Evolutionary conservation across 2,888 invertebrate species (phyloP).

Genomic region (Cecidostiba fungosa): DNA sequence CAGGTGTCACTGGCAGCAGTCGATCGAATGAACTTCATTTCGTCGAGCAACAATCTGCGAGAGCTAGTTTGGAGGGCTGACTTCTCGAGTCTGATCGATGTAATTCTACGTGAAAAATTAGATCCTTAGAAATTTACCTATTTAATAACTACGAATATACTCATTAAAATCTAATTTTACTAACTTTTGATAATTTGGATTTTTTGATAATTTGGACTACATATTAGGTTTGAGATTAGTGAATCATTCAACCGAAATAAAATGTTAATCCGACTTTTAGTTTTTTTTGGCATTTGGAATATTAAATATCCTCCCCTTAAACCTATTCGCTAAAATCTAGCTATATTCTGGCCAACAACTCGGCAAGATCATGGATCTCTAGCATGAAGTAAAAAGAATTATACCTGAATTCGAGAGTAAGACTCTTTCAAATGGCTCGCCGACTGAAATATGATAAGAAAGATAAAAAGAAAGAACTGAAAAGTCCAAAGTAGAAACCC

Average conservation of each 20-base stretch:
- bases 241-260: too few relatives aligned
- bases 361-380: background rate
- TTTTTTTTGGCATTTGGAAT: too few relatives aligned
- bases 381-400: background rate
- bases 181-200: too few relatives aligned
- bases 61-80: background rate
- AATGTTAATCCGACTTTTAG: too few relatives aligned
- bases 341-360: background rate
- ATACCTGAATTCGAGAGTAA: background rate
- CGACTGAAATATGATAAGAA: background rate
- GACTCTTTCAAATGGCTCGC: background rate
- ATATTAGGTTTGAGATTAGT: too few relatives aligned
- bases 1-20: constrained; percentile 56
- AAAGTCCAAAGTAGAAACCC: background rate
- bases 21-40: constrained; percentile 62
- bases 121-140: too few relatives aligned
- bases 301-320: too few relatives aligned
- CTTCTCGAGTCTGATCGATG: background rate
- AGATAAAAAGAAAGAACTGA: background rate
- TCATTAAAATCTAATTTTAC: too few relatives aligned
- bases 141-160: too few relatives aligned
- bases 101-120: too few relatives aligned
- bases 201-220: too few relatives aligned
- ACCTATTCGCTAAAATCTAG: too few relatives aligned
- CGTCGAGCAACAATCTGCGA: constrained; percentile 26